Evolutionary conservation across 2,888 invertebrate genomes (phyloP), one percentile per base, ranked within the genome.

Genomic region (Clanis bilineata): DNA sequence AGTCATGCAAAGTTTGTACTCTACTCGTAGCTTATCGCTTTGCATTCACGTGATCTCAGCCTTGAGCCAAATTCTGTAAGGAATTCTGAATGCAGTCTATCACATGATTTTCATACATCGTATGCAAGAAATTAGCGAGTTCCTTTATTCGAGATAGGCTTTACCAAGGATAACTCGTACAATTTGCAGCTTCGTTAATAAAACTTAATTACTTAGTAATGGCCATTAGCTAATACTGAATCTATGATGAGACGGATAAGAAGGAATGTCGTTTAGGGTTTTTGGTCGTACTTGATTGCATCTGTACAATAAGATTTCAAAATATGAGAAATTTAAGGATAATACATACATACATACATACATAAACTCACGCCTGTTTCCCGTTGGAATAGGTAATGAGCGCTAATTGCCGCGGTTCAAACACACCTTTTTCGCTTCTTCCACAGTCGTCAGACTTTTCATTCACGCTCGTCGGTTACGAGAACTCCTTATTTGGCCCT

Each of bases 1-100:
- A n/a, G n/a, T n/a, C n/a, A n/a, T n/a, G n/a, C n/a, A n/a, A 36
- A 15, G 12, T 36, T 25, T 58, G 25, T n/a, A n/a, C 25, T n/a
- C 2, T 51, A 58, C 47, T 58, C 10, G 0, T 47, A 18, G 15
- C 23, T 36, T 59, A 38, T 22, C 44, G 23, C 59, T 56, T 22
- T 38, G 23, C 38, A 45, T 55, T 55, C 56, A 58, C 58, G 41
- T 58, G 61, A 44, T 28, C 15, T 23, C 1, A 41, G 62, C 77
- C 78, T 72, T 77, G 78, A 71, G 64, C 76, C 69, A 73, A 64
- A 76, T 78, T 66, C 69, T 61, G 59, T 55, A 61, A 61, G 58
- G 60, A 59, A 64, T 62, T 61, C 62, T 64, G 68, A 69, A 66
- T 67, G 68, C 68, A 68, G 64, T 68, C 68, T 63, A 71, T 77